Base-by-base conservation (phyloP, 2,113 vertebrate genomes). In the Pseudopipra pipra region DNA sequence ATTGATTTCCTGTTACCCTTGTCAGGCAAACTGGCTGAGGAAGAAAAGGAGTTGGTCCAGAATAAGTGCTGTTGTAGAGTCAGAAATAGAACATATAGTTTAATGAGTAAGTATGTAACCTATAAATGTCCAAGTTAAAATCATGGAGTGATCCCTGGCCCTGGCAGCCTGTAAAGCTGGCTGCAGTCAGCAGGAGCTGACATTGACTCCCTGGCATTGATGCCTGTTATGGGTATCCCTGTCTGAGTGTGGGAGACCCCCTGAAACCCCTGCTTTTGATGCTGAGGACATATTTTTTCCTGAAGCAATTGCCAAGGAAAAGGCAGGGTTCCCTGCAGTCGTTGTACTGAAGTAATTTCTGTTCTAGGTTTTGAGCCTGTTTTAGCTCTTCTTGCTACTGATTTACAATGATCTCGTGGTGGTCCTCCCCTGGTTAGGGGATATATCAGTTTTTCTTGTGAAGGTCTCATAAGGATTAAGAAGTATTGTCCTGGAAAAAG, bases 191-290 rank as follows among this genome's bases (percentile, higher is more conserved):
- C 65, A 54, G 59, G 61, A 94, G 65, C 46, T 88, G 78, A 15
- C 24, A 24, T 22, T 5, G 35, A 7, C 11, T 54, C 33, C 43
- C 52, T 55, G n/a, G n/a, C n/a, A n/a, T n/a, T n/a, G 84, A n/a
- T 28, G 35, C 12, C 12, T 11, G 5, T 31, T 59, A 9, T 2
- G 22, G 46, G 9, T 8, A 8, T 66, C n/a, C 27, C n/a, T 62
- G n/a, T 23, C 19, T 0, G 0, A 54, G 28, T 2, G 27, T 27
- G 33, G 56, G n/a, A 49, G 43, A 51, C 30, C n/a, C 49, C 25
- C 49, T 52, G 41, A 79, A 47, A 16, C 7, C n/a, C 17, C 18
- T 71, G 21, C 51, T 77, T 70, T 76, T 43, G 79, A 33, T 62
- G 22, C 39, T 49, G 55, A 65, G 79, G 30, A 12, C 3, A 1